Conservation (phyloP, 2,888 invertebrate genomes). For the Acleris sparsana region DNA sequence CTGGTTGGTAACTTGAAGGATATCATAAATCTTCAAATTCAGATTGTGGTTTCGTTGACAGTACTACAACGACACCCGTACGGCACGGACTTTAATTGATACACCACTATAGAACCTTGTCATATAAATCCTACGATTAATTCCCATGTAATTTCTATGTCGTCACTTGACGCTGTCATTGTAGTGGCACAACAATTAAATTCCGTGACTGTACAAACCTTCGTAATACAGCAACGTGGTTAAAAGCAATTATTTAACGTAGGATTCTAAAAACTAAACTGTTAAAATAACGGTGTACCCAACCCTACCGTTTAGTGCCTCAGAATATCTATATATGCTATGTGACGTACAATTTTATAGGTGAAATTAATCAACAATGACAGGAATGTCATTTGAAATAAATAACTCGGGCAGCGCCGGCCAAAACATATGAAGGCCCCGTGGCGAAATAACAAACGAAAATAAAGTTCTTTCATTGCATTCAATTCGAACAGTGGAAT, state of each 20-base stretch:
- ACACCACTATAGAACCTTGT: too few species aligned
- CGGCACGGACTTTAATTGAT: too few species aligned
- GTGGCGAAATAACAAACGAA: constrained; percentile 44
- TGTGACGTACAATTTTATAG: constrained; percentile 63
- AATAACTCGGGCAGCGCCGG: constrained; percentile 42
- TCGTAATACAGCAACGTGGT: constrained; percentile 17
- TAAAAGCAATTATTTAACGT: constrained; percentile 15
- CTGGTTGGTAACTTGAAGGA: too few species aligned
- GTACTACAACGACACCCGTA: too few species aligned
- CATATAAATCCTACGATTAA: too few species aligned
- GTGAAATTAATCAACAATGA: constrained; percentile 58
- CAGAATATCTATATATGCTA: constrained; percentile 23
- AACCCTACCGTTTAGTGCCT: constrained; percentile 21
- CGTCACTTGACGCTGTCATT: too few species aligned
- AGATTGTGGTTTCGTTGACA: too few species aligned
- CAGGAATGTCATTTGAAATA: constrained; percentile 47
- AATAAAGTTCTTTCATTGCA: constrained; percentile 31
- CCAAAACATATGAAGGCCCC: constrained; percentile 81
- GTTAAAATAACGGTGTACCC: constrained; percentile 19
- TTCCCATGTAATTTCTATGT: too few species aligned
- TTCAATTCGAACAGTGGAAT: constrained; percentile 20
- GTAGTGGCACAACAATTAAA: too few species aligned
- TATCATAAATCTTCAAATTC: too few species aligned
- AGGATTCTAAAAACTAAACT: constrained; percentile 21
- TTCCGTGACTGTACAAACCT: too few species aligned